Evolutionary conservation across 2,797 vertebrate genomes (phyloP), one percentile per base, ranked within the genome.

Genomic region (Mormyrops boulengeri): DNA sequence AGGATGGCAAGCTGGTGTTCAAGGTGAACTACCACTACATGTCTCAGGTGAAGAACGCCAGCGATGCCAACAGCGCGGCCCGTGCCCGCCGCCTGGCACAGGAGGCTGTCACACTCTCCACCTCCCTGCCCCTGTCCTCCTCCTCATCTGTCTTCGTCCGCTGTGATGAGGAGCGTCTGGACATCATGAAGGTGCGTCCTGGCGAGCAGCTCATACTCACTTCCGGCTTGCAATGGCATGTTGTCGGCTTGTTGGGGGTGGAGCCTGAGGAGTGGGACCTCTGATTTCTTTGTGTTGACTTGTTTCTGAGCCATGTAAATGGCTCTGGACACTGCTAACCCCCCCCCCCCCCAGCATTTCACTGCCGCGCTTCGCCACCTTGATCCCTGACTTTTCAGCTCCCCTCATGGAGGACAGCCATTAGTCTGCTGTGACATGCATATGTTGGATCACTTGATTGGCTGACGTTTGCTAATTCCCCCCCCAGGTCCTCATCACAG

Each of bases 1-100:
- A 99, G 41, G 99, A 99, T 0, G 97, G 98, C 17, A 99, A 99
- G 89, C 93, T 99, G 93, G 97, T 98, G 93, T 99, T 99, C 92
- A 99, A 99, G 95, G 97, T 99, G 26, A 99, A 98, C 95, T 99
- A 99, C 96, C 99, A 99, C 95, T 99, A 99, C 97, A 98, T 99
- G 97, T 99, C 99, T 96, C 99, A 99, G 97, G 98, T 99, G 91
- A 99, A 99, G 94, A 99, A 99, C 0, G 98, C 98, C 89, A 99
- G 96, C 1, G 99, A 99, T 0, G 97, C 98, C 3, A 98, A 99
- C 95, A 99, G 98, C 2, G 98, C 99, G 0, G 97, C 98, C 57
- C 93, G 99, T 85, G 98, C 99, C 12, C 96, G 99, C 1, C 97
- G 99, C 38, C 97, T 99, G 6, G 99, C 99, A 0, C 99, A 99